phyloP scores from a whole-genome alignment of 1,140 invertebrate species.

The Bathynomus jamesi region DNA sequence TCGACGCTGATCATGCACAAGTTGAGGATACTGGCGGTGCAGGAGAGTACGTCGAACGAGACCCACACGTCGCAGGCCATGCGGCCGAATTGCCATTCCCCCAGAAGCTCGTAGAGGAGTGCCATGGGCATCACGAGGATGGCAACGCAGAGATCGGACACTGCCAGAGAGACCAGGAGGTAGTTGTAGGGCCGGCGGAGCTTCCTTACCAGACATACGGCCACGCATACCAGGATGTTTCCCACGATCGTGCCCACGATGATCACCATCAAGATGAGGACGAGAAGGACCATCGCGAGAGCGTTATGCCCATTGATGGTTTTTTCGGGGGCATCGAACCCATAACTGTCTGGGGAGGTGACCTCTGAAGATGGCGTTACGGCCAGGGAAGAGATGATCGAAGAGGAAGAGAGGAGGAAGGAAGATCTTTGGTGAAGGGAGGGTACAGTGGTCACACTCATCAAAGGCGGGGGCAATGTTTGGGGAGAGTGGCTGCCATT shows the following conservation, averaged over 20 bases:
- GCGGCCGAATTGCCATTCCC: conserved; percentile 73
- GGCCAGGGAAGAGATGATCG: not conserved
- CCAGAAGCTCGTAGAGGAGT: conserved; percentile 63
- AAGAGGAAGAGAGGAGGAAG: not conserved
- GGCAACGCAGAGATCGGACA: conserved; percentile 95
- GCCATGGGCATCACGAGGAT: conserved; percentile 93
- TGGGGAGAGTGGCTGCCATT: not conserved
- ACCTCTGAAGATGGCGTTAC: not conserved
- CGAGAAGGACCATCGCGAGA: conserved; percentile 38
- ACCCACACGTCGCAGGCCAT: conserved; percentile 72
- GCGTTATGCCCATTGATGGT: not conserved
- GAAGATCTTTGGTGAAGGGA: not conserved
- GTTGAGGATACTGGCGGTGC: conserved; percentile 66
- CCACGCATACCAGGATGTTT: conserved; percentile 89
- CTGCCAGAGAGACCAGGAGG: conserved; percentile 92
- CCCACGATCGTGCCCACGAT: conserved; percentile 87
- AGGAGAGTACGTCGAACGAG: conserved; percentile 83
- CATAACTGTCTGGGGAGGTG: not conserved
- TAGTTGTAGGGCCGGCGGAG: conserved; percentile 91
- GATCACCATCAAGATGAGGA: conserved; percentile 67
- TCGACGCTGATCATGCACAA: conserved; percentile 56
- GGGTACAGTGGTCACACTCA: not conserved
- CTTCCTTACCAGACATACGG: conserved; percentile 91
- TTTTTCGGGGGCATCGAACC: not conserved
- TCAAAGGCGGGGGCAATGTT: not conserved